phyloP scores from a whole-genome alignment of 2,113 vertebrate species.

The Hippoglossus stenolepis region DNA sequence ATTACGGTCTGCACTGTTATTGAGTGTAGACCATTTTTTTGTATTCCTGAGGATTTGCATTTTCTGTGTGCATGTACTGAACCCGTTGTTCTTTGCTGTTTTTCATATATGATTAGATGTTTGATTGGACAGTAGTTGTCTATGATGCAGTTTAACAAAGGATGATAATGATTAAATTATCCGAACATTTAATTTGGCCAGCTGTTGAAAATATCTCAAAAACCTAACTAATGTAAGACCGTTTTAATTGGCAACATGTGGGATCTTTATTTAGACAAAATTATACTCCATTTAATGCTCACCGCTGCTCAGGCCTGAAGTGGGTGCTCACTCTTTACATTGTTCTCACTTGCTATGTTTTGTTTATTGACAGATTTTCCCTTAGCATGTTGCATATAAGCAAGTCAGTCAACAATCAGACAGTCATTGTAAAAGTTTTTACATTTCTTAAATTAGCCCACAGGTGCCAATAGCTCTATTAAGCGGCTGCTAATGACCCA shows the following conservation, averaged over 20 bases:
- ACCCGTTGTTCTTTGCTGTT: neutral
- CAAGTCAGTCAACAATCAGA: too few species aligned
- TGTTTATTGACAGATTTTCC: too few species aligned
- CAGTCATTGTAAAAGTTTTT: too few species aligned
- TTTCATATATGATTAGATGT: neutral
- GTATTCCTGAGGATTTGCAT: neutral
- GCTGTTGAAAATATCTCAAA: neutral
- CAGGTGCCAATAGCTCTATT: too few species aligned
- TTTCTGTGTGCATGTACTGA: neutral
- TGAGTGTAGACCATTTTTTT: neutral
- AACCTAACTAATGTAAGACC: neutral
- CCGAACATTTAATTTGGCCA: neutral
- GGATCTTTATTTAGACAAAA: neutral
- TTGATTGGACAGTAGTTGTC: neutral
- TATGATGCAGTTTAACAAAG: neutral
- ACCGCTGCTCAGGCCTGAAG: neutral
- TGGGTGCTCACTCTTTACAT: neutral
- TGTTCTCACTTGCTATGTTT: neutral
- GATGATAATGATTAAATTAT: neutral
- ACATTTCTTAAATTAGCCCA: too few species aligned
- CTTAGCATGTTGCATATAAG: too few species aligned
- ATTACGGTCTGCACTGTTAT: too few species aligned
- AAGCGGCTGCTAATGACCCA: too few species aligned
- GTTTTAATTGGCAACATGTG: neutral
- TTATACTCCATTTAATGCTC: neutral